A percentile compares a stretch with the other conserved stretches of the same genome.
Conservation (phyloP, 2,113 vertebrate species). For the Dipodomys spectabilis region DNA sequence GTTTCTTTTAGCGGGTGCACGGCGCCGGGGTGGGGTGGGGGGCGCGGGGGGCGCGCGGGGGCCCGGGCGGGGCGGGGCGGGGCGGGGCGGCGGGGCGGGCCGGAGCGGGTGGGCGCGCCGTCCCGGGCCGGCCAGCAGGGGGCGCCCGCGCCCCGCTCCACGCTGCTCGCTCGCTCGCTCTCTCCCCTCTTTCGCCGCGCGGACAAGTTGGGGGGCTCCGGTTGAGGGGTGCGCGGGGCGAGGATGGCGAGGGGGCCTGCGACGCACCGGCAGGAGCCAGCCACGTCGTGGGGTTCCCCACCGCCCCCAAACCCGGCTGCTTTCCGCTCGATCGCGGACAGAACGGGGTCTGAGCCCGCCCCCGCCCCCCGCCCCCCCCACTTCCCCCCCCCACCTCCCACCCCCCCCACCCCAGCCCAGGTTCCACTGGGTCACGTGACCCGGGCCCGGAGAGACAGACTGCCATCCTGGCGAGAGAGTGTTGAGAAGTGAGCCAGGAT, state of each 20-base stretch:
- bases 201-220: neutral
- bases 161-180: too few relatives aligned
- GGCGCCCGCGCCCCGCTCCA: slow-evolving; percentile 78
- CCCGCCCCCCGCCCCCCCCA: too few relatives aligned
- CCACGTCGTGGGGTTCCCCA: neutral
- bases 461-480: neutral
- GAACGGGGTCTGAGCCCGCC: neutral
- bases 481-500: neutral
- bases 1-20: neutral
- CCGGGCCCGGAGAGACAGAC: neutral
- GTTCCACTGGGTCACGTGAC: too few relatives aligned
- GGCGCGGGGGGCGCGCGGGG: neutral
- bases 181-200: neutral
- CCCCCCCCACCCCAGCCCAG: too few relatives aligned
- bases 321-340: too few relatives aligned
- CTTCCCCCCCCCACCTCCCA: too few relatives aligned
- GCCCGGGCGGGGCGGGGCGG: neutral
- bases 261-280: too few relatives aligned
- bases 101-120: slow-evolving; percentile 43
- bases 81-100: neutral
- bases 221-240: neutral
- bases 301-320: too few relatives aligned
- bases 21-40: neutral
- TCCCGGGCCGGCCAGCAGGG: slow-evolving; percentile 81
- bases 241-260: neutral